phyloP scores from a whole-genome alignment of 1,140 invertebrate species.

The Pissodes strobi region DNA sequence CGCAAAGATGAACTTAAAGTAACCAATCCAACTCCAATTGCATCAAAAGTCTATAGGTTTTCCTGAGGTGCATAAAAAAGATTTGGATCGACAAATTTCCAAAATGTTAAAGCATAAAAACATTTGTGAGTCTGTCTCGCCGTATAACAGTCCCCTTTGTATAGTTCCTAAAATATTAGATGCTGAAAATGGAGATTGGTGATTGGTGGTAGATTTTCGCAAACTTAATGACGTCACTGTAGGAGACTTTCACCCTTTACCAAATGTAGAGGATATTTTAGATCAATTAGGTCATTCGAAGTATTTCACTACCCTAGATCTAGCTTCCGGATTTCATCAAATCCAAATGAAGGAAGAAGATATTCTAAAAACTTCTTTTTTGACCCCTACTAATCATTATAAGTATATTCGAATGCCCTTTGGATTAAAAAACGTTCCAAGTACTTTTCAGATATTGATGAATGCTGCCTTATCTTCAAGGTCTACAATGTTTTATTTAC shows the following conservation, averaged over 20 bases:
- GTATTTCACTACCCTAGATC: too few species aligned
- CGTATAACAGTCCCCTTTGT: neutral
- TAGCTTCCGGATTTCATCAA: too few species aligned
- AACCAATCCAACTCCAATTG: slow-evolving; percentile 41
- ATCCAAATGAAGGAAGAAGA: slow-evolving; percentile 49
- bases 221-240: too few species aligned
- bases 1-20: slow-evolving; percentile 45
- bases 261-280: too few species aligned
- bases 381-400: slow-evolving; percentile 46
- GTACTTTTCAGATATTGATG: slow-evolving; percentile 52
- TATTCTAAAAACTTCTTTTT: slow-evolving; percentile 58
- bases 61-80: slow-evolving; percentile 52
- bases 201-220: too few species aligned
- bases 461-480: slow-evolving; percentile 50
- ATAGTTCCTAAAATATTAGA: too few species aligned
- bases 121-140: slow-evolving; percentile 48
- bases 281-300: too few species aligned
- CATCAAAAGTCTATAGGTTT: slow-evolving; percentile 49
- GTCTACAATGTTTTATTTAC: slow-evolving; percentile 47
- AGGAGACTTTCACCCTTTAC: too few species aligned
- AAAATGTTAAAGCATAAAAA: too few species aligned
- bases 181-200: too few species aligned
- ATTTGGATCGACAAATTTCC: slow-evolving; percentile 55
- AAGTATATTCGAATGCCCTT: slow-evolving; percentile 53
- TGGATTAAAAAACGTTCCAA: slow-evolving; percentile 50